A percentile compares a stretch with the other conserved stretches of the same genome.
phyloP scores from a whole-genome alignment of 2,888 invertebrate species.

The Ptychoptera albimana region DNA sequence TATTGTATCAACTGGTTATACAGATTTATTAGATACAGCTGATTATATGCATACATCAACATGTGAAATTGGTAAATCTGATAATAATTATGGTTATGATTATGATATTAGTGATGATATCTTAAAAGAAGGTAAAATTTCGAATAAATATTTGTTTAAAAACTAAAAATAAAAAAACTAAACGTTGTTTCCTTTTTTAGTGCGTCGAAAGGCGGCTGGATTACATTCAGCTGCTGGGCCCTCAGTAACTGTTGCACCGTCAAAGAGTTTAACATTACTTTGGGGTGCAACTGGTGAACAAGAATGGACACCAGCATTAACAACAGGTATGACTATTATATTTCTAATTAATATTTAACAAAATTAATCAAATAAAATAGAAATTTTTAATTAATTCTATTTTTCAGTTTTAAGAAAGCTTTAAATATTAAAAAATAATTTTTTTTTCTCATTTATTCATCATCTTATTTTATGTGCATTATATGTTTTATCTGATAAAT shows the following conservation, averaged over 20 bases:
- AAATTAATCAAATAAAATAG: background rate
- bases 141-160: too few relatives aligned
- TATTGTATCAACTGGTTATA: slow-evolving; percentile 15
- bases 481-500: too few relatives aligned
- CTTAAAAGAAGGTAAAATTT: background rate
- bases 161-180: too few relatives aligned
- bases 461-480: too few relatives aligned
- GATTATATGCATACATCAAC: slow-evolving; percentile 25
- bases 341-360: background rate
- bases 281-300: slow-evolving; percentile 96
- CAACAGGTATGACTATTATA: slow-evolving; percentile 51
- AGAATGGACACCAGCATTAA: slow-evolving; percentile 91
- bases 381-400: too few relatives aligned
- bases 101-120: background rate
- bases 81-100: background rate
- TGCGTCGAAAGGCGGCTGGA: slow-evolving; percentile 6
- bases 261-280: slow-evolving; percentile 45
- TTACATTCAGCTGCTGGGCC: slow-evolving; percentile 13
- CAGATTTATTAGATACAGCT: slow-evolving; percentile 20
- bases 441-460: too few relatives aligned
- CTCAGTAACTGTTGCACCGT: slow-evolving; percentile 18
- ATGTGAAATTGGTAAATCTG: slow-evolving; percentile 14
- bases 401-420: too few relatives aligned
- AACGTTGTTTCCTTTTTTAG: too few relatives aligned
- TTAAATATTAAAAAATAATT: too few relatives aligned